Conservation (phyloP, 2,113 vertebrate species). For the Odontophorus gujanensis region DNA sequence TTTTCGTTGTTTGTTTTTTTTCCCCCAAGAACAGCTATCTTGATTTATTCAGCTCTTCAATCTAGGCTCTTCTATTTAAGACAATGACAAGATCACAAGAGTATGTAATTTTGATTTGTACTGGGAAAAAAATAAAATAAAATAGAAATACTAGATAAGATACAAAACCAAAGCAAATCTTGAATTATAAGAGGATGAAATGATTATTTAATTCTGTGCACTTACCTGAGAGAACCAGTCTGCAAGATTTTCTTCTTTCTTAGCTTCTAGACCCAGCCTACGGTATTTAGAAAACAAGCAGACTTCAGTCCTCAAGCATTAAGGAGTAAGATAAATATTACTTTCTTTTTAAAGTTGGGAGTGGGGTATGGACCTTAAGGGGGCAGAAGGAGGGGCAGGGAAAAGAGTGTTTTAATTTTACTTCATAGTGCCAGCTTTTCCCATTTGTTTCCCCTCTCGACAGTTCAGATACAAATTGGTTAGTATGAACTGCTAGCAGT, state of each 20-base stretch:
- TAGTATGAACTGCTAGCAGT: not conserved
- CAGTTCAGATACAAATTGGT: not conserved
- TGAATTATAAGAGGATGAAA: not conserved
- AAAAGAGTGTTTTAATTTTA: not conserved
- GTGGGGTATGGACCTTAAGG: not conserved
- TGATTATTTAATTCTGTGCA: not conserved
- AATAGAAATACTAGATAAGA: not conserved
- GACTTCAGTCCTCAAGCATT: not conserved
- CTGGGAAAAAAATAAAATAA: not conserved
- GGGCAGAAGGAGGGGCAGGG: rapidly evolving
- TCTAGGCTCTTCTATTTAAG: not conserved
- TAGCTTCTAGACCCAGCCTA: conserved; percentile 94
- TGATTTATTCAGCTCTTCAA: not conserved
- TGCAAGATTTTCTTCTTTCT: conserved; percentile 95
- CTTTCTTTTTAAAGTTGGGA: not conserved
- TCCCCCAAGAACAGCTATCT: not conserved
- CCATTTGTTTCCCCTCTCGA: not conserved
- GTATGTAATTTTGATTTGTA: not conserved
- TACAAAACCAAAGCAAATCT: not conserved
- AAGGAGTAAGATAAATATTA: not conserved
- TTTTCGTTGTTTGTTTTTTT: no score
- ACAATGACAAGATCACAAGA: not conserved
- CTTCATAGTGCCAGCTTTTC: not conserved
- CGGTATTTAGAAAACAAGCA: not conserved
- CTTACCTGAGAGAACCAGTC: conserved; percentile 98